Conservation (phyloP, 1,140 invertebrate genomes). For the Bombus soroeensis region DNA sequence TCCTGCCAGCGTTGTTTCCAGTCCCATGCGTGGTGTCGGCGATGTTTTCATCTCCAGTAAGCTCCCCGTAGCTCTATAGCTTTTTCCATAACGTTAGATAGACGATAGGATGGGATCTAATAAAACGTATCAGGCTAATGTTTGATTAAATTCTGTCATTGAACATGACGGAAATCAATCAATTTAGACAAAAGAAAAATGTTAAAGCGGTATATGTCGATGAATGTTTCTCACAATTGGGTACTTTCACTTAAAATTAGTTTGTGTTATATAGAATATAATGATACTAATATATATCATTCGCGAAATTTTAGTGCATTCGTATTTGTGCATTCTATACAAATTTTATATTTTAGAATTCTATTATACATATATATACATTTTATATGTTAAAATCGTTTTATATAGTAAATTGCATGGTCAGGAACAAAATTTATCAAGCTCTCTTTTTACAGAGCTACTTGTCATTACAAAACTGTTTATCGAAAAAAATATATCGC, state of each 20-base stretch:
- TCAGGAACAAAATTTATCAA: too few species aligned
- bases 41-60: conserved; percentile 16
- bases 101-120: neutral
- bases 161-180: neutral
- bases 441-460: too few species aligned
- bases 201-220: neutral
- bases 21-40: neutral
- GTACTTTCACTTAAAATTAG: neutral
- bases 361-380: too few species aligned
- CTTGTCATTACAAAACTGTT: too few species aligned
- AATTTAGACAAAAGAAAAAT: neutral
- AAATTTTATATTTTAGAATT: neutral
- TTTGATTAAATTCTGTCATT: neutral
- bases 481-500: too few species aligned
- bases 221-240: neutral
- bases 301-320: neutral
- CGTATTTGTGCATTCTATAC: too few species aligned
- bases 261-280: neutral
- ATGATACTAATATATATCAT: neutral
- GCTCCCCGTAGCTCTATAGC: neutral
- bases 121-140: neutral
- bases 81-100: neutral
- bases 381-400: too few species aligned
- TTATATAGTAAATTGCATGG: too few species aligned
- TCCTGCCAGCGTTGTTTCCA: neutral